Evolutionary conservation across 2,888 invertebrate species (phyloP), one percentile per base, ranked within the genome.

Genomic region (Bimastos eiseni): DNA sequence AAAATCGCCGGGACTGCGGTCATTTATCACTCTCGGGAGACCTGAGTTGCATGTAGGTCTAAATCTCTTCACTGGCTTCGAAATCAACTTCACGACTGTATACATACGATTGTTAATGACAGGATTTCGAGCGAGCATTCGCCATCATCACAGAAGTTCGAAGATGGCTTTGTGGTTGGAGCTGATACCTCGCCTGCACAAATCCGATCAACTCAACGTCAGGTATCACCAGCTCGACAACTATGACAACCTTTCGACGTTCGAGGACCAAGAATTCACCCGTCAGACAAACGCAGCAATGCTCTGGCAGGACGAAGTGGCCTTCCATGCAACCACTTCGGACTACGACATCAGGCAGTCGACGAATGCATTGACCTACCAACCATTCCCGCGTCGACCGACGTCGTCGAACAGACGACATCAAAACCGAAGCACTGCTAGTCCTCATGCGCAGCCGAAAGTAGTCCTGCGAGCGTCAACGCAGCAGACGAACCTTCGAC

Each of bases 121-220:
- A 86, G 86, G 86, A 13, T 17, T 15, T 36, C 86, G 86, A 36
- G 36, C 86, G n/a, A 86, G 21, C 36, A 86, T 86, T 86, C 86
- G 98, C 95, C 98, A 98, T 93, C 98, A 98, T 96, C 98, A 98
- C 95, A 96, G 98, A 92, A 98, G 98, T 2, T 98, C 98, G 95
- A 98, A 98, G 92, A 96, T 98, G 90, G 98, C 98, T 0, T 98
- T 98, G 95, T 99, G 98, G 98, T 95, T 98, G 91, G 98, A 98
- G 94, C 96, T 98, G 90, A 98, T 98, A 91, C 98, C 98, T 70
- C 98, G 98, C 94, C 96, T 97, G 93, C 96, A 97, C 95, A 96
- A 97, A 93, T 97, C 97, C 0, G 97, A 97, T 93, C 97, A 97
- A 92, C 96, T 96, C 93, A 97, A 98, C 97, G 96, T 97, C 89